Percentiles rank a stretch among this genome's conserved stretches.
Conservation (phyloP, 2,888 invertebrate species). For the Aleiodes testaceus region DNA sequence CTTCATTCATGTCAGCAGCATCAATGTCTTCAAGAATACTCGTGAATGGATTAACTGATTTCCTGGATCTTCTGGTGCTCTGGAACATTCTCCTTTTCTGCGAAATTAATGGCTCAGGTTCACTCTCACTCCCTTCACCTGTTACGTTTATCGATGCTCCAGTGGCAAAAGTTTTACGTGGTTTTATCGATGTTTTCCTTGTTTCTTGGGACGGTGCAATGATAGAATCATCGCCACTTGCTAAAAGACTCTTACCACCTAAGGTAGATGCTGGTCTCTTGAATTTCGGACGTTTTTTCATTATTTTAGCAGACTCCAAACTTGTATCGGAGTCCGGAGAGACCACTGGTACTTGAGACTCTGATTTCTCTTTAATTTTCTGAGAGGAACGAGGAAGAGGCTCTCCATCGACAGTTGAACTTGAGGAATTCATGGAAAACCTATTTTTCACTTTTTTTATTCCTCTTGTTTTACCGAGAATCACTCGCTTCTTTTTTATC, state of each 20-base stretch:
- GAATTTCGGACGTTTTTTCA: slow-evolving; percentile 2
- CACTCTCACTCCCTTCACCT: neutral
- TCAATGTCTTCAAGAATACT: slow-evolving; percentile 1
- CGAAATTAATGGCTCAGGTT: neutral
- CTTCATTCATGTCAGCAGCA: neutral
- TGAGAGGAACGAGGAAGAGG: neutral
- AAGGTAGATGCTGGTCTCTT: neutral
- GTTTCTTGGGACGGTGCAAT: neutral
- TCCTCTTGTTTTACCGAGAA: neutral
- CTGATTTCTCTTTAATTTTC: neutral
- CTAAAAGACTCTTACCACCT: neutral
- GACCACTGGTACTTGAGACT: neutral
- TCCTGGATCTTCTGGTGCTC: neutral
- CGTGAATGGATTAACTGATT: neutral
- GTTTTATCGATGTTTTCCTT: neutral
- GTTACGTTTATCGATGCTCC: neutral
- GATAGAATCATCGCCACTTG: neutral
- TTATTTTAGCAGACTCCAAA: neutral
- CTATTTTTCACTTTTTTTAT: neutral
- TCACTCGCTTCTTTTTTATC: slow-evolving; percentile 1
- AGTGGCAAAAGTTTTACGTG: neutral
- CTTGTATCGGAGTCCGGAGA: slow-evolving; percentile 2
- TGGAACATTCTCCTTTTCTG: neutral
- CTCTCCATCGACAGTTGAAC: neutral
- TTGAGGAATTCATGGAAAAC: neutral